These are phyloP conservation scores for Heptranchias perlo DNA, from an alignment of 2,113 vertebrate genomes.

Conservation along the genomic window DNA sequence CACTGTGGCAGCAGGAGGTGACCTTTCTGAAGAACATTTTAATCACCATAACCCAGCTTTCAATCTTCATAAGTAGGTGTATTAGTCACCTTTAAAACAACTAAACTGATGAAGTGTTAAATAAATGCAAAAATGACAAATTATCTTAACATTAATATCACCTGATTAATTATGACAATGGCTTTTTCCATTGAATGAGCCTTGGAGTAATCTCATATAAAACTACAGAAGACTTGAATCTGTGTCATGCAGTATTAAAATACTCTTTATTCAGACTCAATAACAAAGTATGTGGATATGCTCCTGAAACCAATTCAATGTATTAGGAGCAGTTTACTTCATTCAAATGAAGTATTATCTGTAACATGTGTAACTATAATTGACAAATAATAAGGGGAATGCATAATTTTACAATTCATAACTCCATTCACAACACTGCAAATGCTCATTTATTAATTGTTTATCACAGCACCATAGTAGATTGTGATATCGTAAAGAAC, in stretches of 20 bases:
- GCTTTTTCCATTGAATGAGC: not conserved
- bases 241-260: not conserved
- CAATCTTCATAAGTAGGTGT: not conserved
- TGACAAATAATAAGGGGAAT: not conserved
- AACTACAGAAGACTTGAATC: not conserved
- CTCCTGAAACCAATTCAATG: not conserved
- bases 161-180: not conserved
- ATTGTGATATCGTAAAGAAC: not conserved
- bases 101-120: not conserved
- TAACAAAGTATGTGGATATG: not conserved
- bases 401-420: not conserved
- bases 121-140: not conserved
- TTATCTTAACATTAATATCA: not conserved
- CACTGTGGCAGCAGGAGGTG: not conserved
- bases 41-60: not conserved
- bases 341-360: not conserved
- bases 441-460: not conserved
- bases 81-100: constrained; percentile 10
- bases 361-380: not conserved
- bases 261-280: not conserved
- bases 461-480: not conserved
- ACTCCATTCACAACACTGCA: not conserved
- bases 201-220: not conserved
- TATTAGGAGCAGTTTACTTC: not conserved
- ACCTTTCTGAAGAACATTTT: constrained; percentile 22